A percentile compares a stretch with the other conserved stretches of the same genome.
Evolutionary conservation across 2,888 invertebrate genomes (phyloP).

Genomic region (Meta bourneti): DNA sequence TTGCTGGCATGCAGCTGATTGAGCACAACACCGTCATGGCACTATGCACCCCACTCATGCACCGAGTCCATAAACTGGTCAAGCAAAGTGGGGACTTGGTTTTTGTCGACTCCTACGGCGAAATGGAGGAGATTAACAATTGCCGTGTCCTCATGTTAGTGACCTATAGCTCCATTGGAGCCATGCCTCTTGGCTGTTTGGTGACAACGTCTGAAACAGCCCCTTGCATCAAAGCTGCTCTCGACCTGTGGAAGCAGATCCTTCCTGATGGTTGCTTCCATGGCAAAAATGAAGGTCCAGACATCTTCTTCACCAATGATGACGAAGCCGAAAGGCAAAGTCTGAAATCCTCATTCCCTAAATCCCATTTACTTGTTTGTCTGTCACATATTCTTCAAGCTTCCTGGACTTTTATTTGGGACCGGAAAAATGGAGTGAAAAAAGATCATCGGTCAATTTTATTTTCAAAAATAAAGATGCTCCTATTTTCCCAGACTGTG

Average conservation of each 20-base stretch:
- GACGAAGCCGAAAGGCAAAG: slow-evolving; percentile 58
- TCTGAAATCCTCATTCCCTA: slow-evolving; percentile 51
- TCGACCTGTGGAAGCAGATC: slow-evolving; percentile 72
- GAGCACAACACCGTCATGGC: slow-evolving; percentile 66
- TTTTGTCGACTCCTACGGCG: slow-evolving; percentile 69
- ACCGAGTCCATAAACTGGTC: slow-evolving; percentile 53
- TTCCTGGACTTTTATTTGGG: slow-evolving; percentile 67
- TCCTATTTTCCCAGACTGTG: slow-evolving; percentile 65
- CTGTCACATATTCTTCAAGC: slow-evolving; percentile 60
- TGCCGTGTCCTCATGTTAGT: slow-evolving; percentile 61
- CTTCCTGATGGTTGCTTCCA: slow-evolving; percentile 59
- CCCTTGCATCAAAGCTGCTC: slow-evolving; percentile 53
- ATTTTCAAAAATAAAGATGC: slow-evolving; percentile 64
- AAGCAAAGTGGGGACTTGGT: slow-evolving; percentile 72
- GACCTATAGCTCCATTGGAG: slow-evolving; percentile 62
- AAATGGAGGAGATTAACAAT: slow-evolving; percentile 67
- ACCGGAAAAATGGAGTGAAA: slow-evolving; percentile 65
- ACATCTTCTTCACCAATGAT: slow-evolving; percentile 67
- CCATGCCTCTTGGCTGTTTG: slow-evolving; percentile 60
- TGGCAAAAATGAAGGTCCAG: slow-evolving; percentile 62
- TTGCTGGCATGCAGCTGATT: slow-evolving; percentile 64
- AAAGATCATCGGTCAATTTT: slow-evolving; percentile 64
- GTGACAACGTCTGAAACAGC: slow-evolving; percentile 45
- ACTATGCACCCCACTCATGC: slow-evolving; percentile 66
- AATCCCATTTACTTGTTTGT: slow-evolving; percentile 65